phyloP scores from a whole-genome alignment of 2,113 vertebrate genomes.

The Micronycteris hirsuta region DNA sequence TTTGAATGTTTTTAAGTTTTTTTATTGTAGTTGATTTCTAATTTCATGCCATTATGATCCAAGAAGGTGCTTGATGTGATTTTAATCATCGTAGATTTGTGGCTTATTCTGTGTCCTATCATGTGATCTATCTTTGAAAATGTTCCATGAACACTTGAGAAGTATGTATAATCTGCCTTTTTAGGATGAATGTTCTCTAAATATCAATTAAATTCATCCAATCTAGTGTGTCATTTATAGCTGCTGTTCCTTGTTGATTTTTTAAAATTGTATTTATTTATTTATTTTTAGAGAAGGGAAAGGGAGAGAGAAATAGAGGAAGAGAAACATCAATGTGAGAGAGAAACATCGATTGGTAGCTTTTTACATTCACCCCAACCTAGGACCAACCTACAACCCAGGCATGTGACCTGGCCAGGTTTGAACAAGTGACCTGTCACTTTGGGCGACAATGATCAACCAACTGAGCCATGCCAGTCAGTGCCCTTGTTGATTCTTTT shows the following conservation, averaged over 20 bases:
- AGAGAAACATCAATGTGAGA: too few species aligned
- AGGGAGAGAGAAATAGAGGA: too few species aligned
- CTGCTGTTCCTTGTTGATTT: neutral
- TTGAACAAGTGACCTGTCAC: too few species aligned
- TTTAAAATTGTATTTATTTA: too few species aligned
- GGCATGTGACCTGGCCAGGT: too few species aligned
- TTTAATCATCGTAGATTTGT: neutral
- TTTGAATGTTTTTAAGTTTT: neutral
- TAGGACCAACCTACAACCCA: too few species aligned
- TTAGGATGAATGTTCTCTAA: neutral
- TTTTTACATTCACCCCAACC: too few species aligned
- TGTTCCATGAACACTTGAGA: neutral
- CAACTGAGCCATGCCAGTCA: too few species aligned
- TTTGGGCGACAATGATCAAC: too few species aligned
- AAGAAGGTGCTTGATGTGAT: neutral
- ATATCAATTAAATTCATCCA: neutral
- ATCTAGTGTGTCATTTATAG: neutral
- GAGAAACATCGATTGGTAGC: too few species aligned
- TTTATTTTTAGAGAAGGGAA: too few species aligned
- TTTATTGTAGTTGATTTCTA: neutral
- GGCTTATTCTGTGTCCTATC: neutral
- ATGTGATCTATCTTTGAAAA: neutral
- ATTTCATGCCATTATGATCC: neutral
- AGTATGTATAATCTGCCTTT: neutral
- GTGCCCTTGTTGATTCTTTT: too few species aligned